Evolutionary conservation across 2,113 vertebrate genomes (phyloP).

Genomic region (Pipa parva): DNA sequence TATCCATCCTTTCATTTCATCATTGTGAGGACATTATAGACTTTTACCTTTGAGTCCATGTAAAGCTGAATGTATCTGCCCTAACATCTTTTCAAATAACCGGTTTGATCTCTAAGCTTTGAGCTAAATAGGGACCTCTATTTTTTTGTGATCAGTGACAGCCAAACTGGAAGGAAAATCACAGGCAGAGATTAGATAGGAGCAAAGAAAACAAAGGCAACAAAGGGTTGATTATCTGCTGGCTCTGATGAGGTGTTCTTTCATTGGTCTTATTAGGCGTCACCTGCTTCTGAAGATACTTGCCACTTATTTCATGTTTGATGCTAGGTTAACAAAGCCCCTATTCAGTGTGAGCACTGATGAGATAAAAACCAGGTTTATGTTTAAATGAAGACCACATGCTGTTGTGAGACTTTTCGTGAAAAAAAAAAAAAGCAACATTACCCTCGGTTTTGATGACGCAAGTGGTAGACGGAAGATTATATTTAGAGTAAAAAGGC

Average conservation of each 20-base stretch:
- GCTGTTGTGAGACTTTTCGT: constrained; percentile 7
- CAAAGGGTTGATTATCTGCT: constrained; percentile 2
- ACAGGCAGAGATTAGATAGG: neutral
- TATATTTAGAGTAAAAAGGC: constrained; percentile 35
- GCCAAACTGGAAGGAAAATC: neutral
- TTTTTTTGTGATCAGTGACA: neutral
- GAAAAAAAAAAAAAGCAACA: neutral
- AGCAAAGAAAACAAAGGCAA: constrained; percentile 7
- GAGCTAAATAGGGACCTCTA: no score
- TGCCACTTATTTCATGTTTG: constrained; percentile 16
- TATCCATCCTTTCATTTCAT: no score
- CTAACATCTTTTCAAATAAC: no score
- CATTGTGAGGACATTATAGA: no score
- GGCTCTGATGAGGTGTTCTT: constrained; percentile 23
- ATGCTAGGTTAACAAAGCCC: constrained; percentile 17
- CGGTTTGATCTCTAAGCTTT: no score
- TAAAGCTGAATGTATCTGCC: no score
- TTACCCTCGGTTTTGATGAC: constrained; percentile 14
- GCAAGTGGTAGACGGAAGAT: constrained; percentile 24
- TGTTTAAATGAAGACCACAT: constrained; percentile 7
- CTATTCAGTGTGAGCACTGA: constrained; percentile 8
- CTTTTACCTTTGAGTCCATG: no score
- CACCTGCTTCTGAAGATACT: constrained; percentile 14
- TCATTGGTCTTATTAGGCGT: constrained; percentile 25
- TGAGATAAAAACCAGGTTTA: constrained; percentile 21